Base-by-base conservation (phyloP, 2,888 invertebrate genomes). In the Pyrrhia umbra region DNA sequence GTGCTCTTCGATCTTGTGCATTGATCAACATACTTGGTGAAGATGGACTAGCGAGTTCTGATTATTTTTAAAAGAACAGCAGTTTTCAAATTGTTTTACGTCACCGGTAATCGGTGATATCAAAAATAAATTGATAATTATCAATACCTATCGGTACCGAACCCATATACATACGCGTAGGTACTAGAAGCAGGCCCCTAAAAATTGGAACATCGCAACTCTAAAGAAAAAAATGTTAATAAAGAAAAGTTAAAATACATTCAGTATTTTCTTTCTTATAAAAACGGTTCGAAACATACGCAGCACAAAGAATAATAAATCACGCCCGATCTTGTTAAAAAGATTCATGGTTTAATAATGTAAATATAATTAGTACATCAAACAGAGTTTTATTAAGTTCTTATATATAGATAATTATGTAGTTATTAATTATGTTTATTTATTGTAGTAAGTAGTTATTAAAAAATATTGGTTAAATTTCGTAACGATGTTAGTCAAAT, bases 291-390 rank as follows among this genome's bases (percentile, higher is more conserved):
- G 5, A 21, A 21, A 27, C 34, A 34, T 34, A 34, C 34, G n/a
- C 34, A 34, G 25, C 2, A 21, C n/a, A 8, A 20, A 42, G 13
- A 27, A 42, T 21, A 34, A 34, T 2, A 37, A n/a, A 46, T 23
- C 3, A 18, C 9, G 34, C 34, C 34, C 18, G 8, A 27, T 18
- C 6, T 43, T 25, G 20, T 18, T 39, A 23, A 13, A 23, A 30
- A 42, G 27, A 25, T 25, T 18, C 2, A 20, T 42, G 4, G 9
- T 27, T 37, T 25, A 27, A 21, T 16, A 16, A 34, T 13, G 9
- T 20, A 13, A 63, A 55, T 46, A 34, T 34, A 34, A 34, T 34
- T 34, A 34, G n/a, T 5, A 5, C 34, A 34, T 34, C n/a, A 34
- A 34, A 5, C 34, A 34, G 34, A n/a, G 13, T 34, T 34, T 34